phyloP scores from a whole-genome alignment of 1,140 invertebrate species.

The Microplitis mediator region DNA sequence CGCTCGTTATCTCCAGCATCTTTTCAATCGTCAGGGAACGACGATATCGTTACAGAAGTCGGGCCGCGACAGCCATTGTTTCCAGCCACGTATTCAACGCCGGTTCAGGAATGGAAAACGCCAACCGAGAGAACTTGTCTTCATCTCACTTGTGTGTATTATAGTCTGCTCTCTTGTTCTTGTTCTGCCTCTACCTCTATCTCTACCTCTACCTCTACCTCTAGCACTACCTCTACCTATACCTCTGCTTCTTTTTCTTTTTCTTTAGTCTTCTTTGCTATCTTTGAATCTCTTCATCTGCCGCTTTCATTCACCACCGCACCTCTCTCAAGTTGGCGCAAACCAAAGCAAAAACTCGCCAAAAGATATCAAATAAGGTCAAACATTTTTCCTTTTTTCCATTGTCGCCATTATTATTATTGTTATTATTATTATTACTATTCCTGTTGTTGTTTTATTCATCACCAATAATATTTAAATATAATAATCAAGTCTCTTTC shows the following conservation, averaged over 20 bases:
- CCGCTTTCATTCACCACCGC: conserved; percentile 18
- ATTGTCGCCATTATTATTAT: not conserved
- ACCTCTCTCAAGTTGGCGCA: not conserved
- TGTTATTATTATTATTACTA: too few species aligned
- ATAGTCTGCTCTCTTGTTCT: not conserved
- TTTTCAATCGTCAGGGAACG: conserved; percentile 42
- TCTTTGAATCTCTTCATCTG: conserved; percentile 40
- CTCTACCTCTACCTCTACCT: not conserved
- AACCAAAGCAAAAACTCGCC: not conserved
- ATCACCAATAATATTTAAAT: too few species aligned
- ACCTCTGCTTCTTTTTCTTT: not conserved
- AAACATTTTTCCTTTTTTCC: conserved; percentile 12
- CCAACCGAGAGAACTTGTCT: not conserved
- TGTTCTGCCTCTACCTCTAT: not conserved
- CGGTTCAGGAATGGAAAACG: conserved; percentile 27
- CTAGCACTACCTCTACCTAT: not conserved
- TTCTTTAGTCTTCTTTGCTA: conserved; percentile 29
- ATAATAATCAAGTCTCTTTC: too few species aligned
- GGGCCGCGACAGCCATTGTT: conserved; percentile 43
- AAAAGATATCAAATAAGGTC: conserved; percentile 25
- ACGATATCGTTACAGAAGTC: conserved; percentile 46
- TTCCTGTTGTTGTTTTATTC: too few species aligned
- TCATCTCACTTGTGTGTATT: conserved; percentile 1
- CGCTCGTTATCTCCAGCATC: conserved; percentile 36
- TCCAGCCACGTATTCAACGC: conserved; percentile 35